These are phyloP conservation scores for Lepilemur ruficaudatus DNA, from an alignment of 2,797 vertebrate species.

Conservation along the genomic window DNA sequence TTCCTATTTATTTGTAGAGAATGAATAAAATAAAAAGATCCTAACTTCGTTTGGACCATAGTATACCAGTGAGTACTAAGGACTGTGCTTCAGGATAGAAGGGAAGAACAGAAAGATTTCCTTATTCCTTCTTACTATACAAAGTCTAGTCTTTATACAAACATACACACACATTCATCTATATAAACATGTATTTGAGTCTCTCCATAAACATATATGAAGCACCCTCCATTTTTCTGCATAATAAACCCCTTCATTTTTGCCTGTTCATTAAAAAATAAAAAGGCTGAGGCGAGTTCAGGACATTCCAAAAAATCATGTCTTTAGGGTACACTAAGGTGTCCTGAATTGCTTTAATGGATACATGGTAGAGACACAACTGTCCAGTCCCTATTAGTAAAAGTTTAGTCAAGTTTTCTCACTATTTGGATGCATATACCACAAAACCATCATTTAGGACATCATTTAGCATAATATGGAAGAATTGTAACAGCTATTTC, in stretches of 20 bases:
- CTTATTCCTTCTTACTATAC: background rate
- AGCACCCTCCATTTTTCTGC: background rate
- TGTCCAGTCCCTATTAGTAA: background rate
- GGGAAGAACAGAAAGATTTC: background rate
- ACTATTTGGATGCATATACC: background rate
- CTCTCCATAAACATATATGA: background rate
- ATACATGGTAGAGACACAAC: background rate
- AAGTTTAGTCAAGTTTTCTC: background rate
- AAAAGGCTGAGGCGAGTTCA: background rate
- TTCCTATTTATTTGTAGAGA: conserved; percentile 28
- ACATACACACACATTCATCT: background rate
- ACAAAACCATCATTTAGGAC: background rate
- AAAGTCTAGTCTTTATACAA: background rate
- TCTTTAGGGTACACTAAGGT: background rate
- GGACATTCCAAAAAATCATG: background rate
- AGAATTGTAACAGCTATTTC: background rate
- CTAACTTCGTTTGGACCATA: background rate
- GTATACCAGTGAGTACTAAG: background rate
- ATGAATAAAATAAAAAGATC: conserved; percentile 1
- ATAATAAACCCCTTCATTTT: background rate
- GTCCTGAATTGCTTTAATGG: background rate
- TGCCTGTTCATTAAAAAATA: background rate
- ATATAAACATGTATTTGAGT: background rate
- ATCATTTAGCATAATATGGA: background rate
- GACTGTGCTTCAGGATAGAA: background rate